Evolutionary conservation across 2,888 invertebrate genomes (phyloP), one percentile per base, ranked within the genome.

Genomic region (Aphidius colemani): DNA sequence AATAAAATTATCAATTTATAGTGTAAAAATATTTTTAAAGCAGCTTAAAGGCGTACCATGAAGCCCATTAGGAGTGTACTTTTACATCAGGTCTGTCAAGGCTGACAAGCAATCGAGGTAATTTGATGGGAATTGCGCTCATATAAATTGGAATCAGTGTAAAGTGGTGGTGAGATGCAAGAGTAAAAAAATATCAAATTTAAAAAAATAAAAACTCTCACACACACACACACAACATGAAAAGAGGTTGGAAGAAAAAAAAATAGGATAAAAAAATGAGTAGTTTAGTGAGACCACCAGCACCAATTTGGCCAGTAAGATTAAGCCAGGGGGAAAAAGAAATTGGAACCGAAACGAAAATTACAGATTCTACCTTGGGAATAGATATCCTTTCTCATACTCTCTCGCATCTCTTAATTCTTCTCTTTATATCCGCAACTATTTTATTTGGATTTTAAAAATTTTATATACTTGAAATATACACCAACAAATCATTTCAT

Each of bases 341-440:
- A 75, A 75, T 75, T 74, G 74, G 74, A 75, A 75, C 74, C 73
- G 71, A 74, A 72, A 74, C 74, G 72, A 70, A 76, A 73, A 75
- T 73, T 74, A 74, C 71, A 69, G 70, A 70, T 69, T 5, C 57
- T 46, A 44, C 59, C 43, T 39, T 30, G 30, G 5, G 5, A 30
- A 5, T 30, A 5, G 30, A 30, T 30, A 30, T 30, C 5, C 30
- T 30, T 5, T 30, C 30, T 30, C 30, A 30, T 2, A 30, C 30
- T 5, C 30, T 5, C 30, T 30, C 30, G 30, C 30, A 30, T 30
- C 5, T 30, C 30, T 30, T 30, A 30, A 30, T 30, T 30, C 30
- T 5, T 30, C 0, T 30, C 5, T 30, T 30, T 30, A 30, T 30
- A n/a, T n/a, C n/a, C n/a, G 4, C 3, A 30, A 30, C 30, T 30